Evolutionary conservation across 2,797 vertebrate genomes (phyloP).

Genomic region (Syngnathus rostellatus): DNA sequence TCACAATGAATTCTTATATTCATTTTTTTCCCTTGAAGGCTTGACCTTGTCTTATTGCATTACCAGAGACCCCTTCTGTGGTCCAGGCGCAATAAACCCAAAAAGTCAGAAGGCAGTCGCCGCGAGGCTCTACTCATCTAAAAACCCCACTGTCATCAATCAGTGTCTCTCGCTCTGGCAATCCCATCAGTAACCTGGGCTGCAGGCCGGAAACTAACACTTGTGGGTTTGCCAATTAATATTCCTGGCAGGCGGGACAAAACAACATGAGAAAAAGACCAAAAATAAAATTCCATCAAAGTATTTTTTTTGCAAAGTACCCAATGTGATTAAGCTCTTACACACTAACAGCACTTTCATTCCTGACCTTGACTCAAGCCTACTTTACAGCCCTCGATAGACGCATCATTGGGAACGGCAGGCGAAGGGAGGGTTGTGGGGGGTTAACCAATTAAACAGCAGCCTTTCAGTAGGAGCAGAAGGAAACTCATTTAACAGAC

Average conservation of each 20-base stretch:
- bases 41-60: slow-evolving; percentile 50
- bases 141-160: slow-evolving; percentile 66
- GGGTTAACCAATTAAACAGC: slow-evolving; percentile 53
- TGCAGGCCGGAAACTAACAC: slow-evolving; percentile 47
- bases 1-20: background rate
- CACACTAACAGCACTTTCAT: slow-evolving; percentile 18
- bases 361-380: slow-evolving; percentile 47
- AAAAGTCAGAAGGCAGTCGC: slow-evolving; percentile 5
- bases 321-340: slow-evolving; percentile 19
- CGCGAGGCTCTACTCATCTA: slow-evolving; percentile 36
- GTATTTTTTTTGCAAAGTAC: slow-evolving; percentile 3
- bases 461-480: slow-evolving; percentile 36
- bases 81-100: background rate
- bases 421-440: background rate
- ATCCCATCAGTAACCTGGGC: slow-evolving; percentile 73
- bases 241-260: slow-evolving; percentile 23
- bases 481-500: slow-evolving; percentile 68
- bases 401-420: slow-evolving; percentile 14
- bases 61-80: slow-evolving; percentile 39
- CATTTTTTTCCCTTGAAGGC: background rate
- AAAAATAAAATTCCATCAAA: background rate
- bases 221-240: slow-evolving; percentile 57
- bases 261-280: background rate
- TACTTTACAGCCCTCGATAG: slow-evolving; percentile 53
- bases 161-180: slow-evolving; percentile 64